These are phyloP conservation scores for Ferrisia virgata DNA, from an alignment of 2,888 invertebrate species.

Conservation along the genomic window DNA sequence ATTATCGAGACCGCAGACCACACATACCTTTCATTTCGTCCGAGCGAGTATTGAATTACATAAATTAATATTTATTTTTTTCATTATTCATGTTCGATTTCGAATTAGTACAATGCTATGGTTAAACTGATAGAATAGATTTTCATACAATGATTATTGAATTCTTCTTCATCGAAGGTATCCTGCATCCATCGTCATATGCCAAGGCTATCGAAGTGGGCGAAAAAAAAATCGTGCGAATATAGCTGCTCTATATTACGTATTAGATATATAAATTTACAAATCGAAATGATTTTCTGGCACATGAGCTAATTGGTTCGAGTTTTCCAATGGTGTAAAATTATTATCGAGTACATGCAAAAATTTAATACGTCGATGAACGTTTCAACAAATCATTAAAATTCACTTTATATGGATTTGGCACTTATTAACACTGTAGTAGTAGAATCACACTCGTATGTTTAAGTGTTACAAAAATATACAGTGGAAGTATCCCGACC, in stretches of 20 bases:
- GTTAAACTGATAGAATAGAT: too few relatives aligned
- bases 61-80: not conserved
- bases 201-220: not conserved
- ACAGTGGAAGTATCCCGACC: too few relatives aligned
- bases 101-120: not conserved
- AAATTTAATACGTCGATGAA: not conserved
- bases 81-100: not conserved
- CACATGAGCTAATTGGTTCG: not conserved
- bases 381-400: not conserved
- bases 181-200: too few relatives aligned
- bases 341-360: not conserved
- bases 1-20: not conserved
- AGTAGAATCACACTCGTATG: not conserved
- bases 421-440: not conserved
- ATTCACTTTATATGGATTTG: not conserved
- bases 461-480: too few relatives aligned
- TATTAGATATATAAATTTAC: not conserved
- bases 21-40: not conserved
- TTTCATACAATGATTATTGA: not conserved
- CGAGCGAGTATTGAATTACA: not conserved
- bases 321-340: not conserved
- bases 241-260: not conserved
- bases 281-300: not conserved
- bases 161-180: not conserved
- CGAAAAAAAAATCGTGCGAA: not conserved